Base-by-base conservation (phyloP, 2,888 invertebrate genomes). In the Ennomos erosarius region DNA sequence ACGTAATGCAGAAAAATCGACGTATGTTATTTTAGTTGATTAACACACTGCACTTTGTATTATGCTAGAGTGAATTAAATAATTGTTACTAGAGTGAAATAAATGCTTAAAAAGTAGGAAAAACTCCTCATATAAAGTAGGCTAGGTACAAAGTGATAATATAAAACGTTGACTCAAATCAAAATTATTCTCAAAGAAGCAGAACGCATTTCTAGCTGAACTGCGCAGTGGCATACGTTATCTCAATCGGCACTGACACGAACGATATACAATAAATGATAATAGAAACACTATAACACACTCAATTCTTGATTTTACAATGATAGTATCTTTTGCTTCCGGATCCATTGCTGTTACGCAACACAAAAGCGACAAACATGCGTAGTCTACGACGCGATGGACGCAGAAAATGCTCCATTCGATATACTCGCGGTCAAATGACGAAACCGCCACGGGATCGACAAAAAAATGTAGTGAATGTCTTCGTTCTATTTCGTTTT, bases 141-240 rank as follows among this genome's bases (percentile, higher is more conserved):
- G 26, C n/a, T 26, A 4, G 26, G 5, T 26, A 26, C n/a, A 13
- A 40, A 46, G 13, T 43, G 10, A 16, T 48, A 35, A 38, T 43
- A n/a, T n/a, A n/a, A 55, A 44, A 53, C 48, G 36, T 42, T 33
- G 11, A 56, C 57, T 61, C 42, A 43, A 47, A 63, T 53, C 63
- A 65, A 66, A 65, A 69, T 42, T 55, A 56, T 48, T 67, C 79
- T 82, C 74, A 73, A 63, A 71, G 76, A 83, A 82, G 52, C 65
- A 67, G 63, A 71, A 76, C 79, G 74, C 72, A 78, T 79, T 82
- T 83, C 78, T 73, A 70, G 63, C 56, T 65, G 70, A 84, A 89
- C 79, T 90, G 84, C 90, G 90, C 86, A 89, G 86, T 84, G 79
- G 76, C 79, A 81, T 66, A 68, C 73, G 79, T 82, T 88, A 88